Percentiles rank a stretch among this genome's conserved stretches.
phyloP scores from a whole-genome alignment of 2,113 vertebrate genomes.

The Macrotus californicus region DNA sequence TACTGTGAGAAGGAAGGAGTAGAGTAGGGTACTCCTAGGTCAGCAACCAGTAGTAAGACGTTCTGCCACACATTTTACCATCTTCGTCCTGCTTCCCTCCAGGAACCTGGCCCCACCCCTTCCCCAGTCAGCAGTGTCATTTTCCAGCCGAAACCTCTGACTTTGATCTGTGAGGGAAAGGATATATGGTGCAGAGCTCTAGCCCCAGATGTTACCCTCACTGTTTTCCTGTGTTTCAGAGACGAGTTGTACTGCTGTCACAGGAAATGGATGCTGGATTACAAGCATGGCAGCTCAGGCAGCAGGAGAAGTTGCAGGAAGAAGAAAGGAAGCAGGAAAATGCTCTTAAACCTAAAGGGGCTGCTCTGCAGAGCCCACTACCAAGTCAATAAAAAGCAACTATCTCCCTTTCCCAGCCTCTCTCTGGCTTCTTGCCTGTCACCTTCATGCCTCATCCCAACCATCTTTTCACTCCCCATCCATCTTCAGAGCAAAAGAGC shows the following conservation, averaged over 20 bases:
- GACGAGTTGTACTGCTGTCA: constrained; percentile 83
- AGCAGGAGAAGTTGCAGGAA: constrained; percentile 63
- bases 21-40: not conserved
- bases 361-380: not conserved
- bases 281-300: constrained; percentile 75
- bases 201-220: constrained; percentile 13
- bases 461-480: not conserved
- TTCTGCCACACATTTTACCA: not conserved
- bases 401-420: not conserved
- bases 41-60: not conserved
- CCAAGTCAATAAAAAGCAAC: constrained; percentile 45
- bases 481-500: not conserved
- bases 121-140: not conserved
- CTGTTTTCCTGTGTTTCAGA: constrained; percentile 76
- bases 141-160: constrained; percentile 30
- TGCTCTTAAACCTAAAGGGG: constrained; percentile 85
- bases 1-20: not conserved
- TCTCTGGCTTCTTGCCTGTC: not conserved
- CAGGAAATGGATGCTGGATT: constrained; percentile 86
- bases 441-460: not conserved
- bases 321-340: constrained; percentile 77
- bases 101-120: not conserved
- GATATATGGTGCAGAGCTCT: not conserved
- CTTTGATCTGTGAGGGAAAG: constrained; percentile 41
- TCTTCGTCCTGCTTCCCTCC: not conserved